Percentiles rank a stretch among this genome's conserved stretches.
Conservation (phyloP, 2,113 vertebrate species). For the Clarias magur region DNA sequence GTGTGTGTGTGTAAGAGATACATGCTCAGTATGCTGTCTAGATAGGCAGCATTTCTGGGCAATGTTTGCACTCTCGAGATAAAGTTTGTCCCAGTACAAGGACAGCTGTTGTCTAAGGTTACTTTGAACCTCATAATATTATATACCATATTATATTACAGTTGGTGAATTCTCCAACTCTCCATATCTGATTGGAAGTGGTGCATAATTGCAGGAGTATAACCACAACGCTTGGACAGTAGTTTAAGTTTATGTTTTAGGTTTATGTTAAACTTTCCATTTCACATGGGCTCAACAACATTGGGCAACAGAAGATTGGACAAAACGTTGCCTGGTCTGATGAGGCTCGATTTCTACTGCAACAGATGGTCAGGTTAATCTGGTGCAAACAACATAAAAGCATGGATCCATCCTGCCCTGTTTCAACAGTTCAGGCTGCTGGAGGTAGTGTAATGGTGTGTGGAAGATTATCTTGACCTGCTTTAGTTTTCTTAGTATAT, state of each 20-base stretch:
- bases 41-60: background rate
- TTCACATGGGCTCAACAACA: no score
- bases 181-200: background rate
- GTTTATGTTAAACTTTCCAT: background rate
- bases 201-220: background rate
- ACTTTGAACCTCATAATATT: background rate
- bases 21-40: slow-evolving; percentile 16
- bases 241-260: background rate
- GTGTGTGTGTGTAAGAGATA: background rate
- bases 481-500: no score
- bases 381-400: no score
- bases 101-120: background rate
- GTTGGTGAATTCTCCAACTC: background rate
- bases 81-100: slow-evolving; percentile 4
- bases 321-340: no score
- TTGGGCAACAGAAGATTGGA: no score
- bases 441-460: no score
- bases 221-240: background rate
- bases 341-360: no score
- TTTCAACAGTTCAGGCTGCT: no score
- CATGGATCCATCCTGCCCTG: no score
- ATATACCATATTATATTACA: background rate
- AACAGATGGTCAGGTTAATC: no score
- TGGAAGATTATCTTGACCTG: no score
- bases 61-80: background rate